Conservation (phyloP, 2,888 invertebrate species). For the Andrena bucephala region DNA sequence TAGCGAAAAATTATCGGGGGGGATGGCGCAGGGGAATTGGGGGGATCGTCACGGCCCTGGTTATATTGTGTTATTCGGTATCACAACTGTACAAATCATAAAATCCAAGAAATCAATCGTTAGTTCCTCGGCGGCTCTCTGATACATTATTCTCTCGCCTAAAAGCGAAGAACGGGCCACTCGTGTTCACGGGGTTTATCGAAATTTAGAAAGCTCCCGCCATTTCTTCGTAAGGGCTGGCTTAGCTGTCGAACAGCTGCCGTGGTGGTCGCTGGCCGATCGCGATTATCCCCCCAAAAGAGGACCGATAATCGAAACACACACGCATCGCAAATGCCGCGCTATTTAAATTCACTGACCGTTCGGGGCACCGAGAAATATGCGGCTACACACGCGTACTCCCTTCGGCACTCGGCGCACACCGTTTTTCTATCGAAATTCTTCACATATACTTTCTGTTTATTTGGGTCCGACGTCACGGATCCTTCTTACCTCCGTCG, state of each 20-base stretch:
- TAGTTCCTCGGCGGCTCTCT: slow-evolving; percentile 25
- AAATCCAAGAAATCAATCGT: slow-evolving; percentile 64
- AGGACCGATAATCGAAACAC: slow-evolving; percentile 70
- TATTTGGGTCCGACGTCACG: slow-evolving; percentile 80
- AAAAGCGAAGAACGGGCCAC: slow-evolving; percentile 20
- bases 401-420: slow-evolving; percentile 59
- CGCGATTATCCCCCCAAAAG: slow-evolving; percentile 72
- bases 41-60: slow-evolving; percentile 72
- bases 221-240: slow-evolving; percentile 73
- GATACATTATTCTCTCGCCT: slow-evolving; percentile 21
- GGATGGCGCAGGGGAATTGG: slow-evolving; percentile 51
- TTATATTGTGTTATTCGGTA: slow-evolving; percentile 73
- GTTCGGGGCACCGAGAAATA: slow-evolving; percentile 68
- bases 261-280: slow-evolving; percentile 71
- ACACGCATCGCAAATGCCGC: slow-evolving; percentile 73
- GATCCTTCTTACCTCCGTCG: slow-evolving; percentile 80
- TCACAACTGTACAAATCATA: slow-evolving; percentile 72
- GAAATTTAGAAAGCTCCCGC: slow-evolving; percentile 72
- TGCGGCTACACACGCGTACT: slow-evolving; percentile 65
- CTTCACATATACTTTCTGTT: slow-evolving; percentile 79
- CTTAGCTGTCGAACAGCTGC: slow-evolving; percentile 78
- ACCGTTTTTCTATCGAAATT: slow-evolving; percentile 64
- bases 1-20: slow-evolving; percentile 22
- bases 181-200: slow-evolving; percentile 43
- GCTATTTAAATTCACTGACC: slow-evolving; percentile 79